These are phyloP conservation scores for Schizopygopsis pylzovi DNA, from an alignment of 2,797 vertebrate genomes.

Conservation along the genomic window DNA sequence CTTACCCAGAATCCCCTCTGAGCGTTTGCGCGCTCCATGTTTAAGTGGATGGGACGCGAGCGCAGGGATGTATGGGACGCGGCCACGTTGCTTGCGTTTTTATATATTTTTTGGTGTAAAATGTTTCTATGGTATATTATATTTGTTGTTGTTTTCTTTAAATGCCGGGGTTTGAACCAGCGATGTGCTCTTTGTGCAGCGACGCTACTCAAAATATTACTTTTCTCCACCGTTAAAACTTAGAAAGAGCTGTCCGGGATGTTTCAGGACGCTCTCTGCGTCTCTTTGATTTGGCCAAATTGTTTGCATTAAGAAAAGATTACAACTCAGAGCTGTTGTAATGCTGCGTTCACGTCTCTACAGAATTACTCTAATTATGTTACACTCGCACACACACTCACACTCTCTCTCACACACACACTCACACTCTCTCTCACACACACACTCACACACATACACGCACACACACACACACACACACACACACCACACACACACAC, in stretches of 20 bases:
- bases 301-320: neutral
- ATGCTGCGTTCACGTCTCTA: neutral
- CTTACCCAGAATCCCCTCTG: conserved; percentile 62
- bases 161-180: conserved; percentile 73
- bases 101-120: conserved; percentile 69
- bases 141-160: conserved; percentile 70
- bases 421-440: no score
- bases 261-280: neutral
- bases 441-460: no score
- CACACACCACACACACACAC: no score
- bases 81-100: conserved; percentile 67
- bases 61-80: conserved; percentile 37
- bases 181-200: conserved; percentile 26
- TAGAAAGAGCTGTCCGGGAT: neutral
- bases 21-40: conserved; percentile 32
- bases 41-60: conserved; percentile 43
- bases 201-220: neutral
- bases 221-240: neutral
- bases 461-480: no score
- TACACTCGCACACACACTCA: neutral
- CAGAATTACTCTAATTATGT: neutral
- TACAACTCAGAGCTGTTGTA: neutral
- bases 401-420: no score
- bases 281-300: neutral
- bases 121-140: conserved; percentile 67